phyloP scores from a whole-genome alignment of 2,888 invertebrate genomes.

The Miltochrista miniata region DNA sequence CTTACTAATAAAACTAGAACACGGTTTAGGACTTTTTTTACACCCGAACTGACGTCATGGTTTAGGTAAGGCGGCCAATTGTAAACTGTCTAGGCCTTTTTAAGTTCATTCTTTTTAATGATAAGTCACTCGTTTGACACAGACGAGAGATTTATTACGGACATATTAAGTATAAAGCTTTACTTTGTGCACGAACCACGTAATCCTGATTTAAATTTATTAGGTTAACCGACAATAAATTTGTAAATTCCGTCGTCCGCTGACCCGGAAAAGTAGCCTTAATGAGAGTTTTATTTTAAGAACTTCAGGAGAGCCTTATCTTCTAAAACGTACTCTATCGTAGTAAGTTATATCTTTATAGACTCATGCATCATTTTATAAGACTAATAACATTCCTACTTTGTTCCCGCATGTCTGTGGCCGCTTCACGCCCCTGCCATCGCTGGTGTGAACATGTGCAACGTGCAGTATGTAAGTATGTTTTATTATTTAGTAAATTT shows the following conservation, averaged over 20 bases:
- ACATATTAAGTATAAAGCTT: slow-evolving; percentile 74
- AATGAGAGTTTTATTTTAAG: slow-evolving; percentile 66
- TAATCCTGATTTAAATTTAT: slow-evolving; percentile 82
- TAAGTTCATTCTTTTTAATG: slow-evolving; percentile 41
- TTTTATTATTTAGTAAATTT: slow-evolving; percentile 42
- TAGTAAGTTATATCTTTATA: slow-evolving; percentile 34
- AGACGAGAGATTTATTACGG: slow-evolving; percentile 72
- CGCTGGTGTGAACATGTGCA: slow-evolving; percentile 44
- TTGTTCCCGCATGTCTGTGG: slow-evolving; percentile 53
- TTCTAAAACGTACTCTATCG: slow-evolving; percentile 38
- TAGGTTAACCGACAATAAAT: slow-evolving; percentile 78
- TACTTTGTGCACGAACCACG: slow-evolving; percentile 72
- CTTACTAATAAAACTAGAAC: too few species aligned
- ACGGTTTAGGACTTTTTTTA: not conserved
- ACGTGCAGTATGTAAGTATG: slow-evolving; percentile 71
- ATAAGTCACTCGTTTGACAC: slow-evolving; percentile 59
- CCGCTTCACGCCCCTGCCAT: slow-evolving; percentile 31
- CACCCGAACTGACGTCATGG: not conserved
- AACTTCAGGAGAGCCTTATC: slow-evolving; percentile 52
- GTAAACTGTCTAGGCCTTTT: slow-evolving; percentile 26
- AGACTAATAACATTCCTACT: slow-evolving; percentile 39
- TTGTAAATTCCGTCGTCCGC: slow-evolving; percentile 72
- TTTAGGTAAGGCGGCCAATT: slow-evolving; percentile 7
- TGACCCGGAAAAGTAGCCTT: slow-evolving; percentile 74
- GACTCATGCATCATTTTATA: slow-evolving; percentile 30